Base-by-base conservation (phyloP, 2,888 invertebrate species). In the Apotomis betuletana region DNA sequence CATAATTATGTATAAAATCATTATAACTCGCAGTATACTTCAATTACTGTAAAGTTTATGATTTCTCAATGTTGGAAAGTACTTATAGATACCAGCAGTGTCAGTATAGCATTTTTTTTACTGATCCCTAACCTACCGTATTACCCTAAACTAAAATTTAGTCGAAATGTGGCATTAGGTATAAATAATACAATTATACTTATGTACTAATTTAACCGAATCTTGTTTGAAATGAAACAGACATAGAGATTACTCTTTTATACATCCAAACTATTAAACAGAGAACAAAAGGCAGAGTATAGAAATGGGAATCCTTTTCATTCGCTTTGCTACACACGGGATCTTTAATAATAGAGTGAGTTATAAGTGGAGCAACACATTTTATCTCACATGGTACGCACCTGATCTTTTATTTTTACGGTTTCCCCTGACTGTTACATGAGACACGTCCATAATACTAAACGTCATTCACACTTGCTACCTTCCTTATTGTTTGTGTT, bases 371-470 rank as follows among this genome's bases (percentile, higher is more conserved):
- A 78, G 75, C 77, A 78, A 78, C 76, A 75, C 77, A 78, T 80
- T 79, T 78, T 78, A 79, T 79, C 79, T 76, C 76, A 62, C 51
- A 67, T 69, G 73, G 70, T 78, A 79, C 80, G 78, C 80, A 80
- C 80, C 80, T 82, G 85, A 78, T 84, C 78, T 81, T 82, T 82
- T 81, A 84, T 83, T 83, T 83, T 85, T 81, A 83, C 80, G 75
- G 78, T 79, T 27, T 81, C 80, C 81, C 80, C 71, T 76, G 81
- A 77, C 78, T 76, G 76, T 79, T 78, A 81, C 80, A 77, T 76
- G 81, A 79, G 80, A 78, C 78, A 79, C 77, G 77, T 76, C 79
- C 80, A 78, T 84, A 81, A 82, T 80, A 81, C 79, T 81, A 79
- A 81, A 79, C 77, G 81, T 80, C 79, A 79, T 77, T 77, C 79